These are phyloP conservation scores for Psittacula cyanocephala DNA, from an alignment of 2,113 vertebrate species.

Conservation along the genomic window DNA sequence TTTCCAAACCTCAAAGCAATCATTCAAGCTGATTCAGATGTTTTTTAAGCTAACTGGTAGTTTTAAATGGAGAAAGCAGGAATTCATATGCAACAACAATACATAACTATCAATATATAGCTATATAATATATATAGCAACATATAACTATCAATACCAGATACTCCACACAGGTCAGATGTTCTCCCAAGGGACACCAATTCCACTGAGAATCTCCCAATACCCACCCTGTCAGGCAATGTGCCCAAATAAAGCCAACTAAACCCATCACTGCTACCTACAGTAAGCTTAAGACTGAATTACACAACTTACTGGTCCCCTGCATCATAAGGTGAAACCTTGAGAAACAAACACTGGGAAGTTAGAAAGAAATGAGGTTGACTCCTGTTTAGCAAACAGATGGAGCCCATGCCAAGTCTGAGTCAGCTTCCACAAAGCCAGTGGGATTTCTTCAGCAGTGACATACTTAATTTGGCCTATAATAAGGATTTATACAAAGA, in stretches of 20 bases:
- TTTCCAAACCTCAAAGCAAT: neutral
- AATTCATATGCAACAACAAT: neutral
- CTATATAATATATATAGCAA: neutral
- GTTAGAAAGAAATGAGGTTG: neutral
- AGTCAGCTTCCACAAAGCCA: conserved; percentile 42
- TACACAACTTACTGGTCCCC: neutral
- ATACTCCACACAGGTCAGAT: fast-evolving
- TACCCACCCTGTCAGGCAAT: neutral
- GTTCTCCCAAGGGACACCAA: neutral
- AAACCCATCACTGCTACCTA: neutral
- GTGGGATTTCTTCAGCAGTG: conserved; percentile 23
- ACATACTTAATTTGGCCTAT: conserved; percentile 29
- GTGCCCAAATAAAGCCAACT: neutral
- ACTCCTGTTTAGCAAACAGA: neutral
- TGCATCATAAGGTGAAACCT: neutral
- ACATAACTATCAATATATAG: neutral
- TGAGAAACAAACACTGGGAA: neutral
- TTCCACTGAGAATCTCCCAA: neutral
- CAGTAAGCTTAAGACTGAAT: neutral
- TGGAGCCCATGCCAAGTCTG: conserved; percentile 1
- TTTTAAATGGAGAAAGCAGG: neutral
- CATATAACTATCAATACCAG: neutral
- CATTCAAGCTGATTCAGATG: neutral
- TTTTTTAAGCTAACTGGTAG: neutral
- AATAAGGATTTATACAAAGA: conserved; percentile 45